Percentiles rank a stretch among this genome's conserved stretches.
Evolutionary conservation across 2,888 invertebrate genomes (phyloP).

Genomic region (Troides aeacus): DNA sequence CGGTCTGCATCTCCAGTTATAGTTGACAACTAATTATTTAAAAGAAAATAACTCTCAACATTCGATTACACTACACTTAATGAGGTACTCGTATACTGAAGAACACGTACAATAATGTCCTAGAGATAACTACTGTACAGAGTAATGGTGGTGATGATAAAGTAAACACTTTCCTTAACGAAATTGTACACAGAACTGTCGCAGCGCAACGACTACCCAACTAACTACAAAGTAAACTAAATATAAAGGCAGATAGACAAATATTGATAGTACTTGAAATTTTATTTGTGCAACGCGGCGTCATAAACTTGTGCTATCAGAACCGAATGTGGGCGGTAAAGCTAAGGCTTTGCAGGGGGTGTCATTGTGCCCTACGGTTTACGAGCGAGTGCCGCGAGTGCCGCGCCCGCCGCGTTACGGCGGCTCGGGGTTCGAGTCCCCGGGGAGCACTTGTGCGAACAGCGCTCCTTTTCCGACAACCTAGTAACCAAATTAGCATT

Average conservation of each 20-base stretch:
- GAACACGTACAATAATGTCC: too few species aligned
- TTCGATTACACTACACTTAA: too few species aligned
- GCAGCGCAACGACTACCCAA: too few species aligned
- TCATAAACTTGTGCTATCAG: conserved; percentile 13
- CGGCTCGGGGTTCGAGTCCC: conserved; percentile 3
- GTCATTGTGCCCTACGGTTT: conserved; percentile 12
- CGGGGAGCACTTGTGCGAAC: conserved; percentile 13
- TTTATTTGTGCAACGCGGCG: background rate
- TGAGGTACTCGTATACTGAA: too few species aligned
- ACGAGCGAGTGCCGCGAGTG: conserved; percentile 9
- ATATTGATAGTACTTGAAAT: background rate
- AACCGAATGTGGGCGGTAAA: conserved; percentile 14
- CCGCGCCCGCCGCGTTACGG: background rate
- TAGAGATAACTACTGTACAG: background rate
- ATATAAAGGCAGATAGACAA: background rate
- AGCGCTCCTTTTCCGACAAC: conserved; percentile 6
- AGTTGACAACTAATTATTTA: too few species aligned
- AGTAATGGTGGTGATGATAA: background rate
- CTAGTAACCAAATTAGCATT: background rate
- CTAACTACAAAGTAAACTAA: too few species aligned
- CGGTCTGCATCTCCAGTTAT: too few species aligned
- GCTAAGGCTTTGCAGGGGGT: conserved; percentile 10
- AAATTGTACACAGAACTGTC: too few species aligned
- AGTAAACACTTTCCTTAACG: background rate
- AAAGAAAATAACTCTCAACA: too few species aligned